Evolutionary conservation across 2,797 vertebrate genomes (phyloP), one percentile per base, ranked within the genome.

Genomic region (Novumbra hubbsi): DNA sequence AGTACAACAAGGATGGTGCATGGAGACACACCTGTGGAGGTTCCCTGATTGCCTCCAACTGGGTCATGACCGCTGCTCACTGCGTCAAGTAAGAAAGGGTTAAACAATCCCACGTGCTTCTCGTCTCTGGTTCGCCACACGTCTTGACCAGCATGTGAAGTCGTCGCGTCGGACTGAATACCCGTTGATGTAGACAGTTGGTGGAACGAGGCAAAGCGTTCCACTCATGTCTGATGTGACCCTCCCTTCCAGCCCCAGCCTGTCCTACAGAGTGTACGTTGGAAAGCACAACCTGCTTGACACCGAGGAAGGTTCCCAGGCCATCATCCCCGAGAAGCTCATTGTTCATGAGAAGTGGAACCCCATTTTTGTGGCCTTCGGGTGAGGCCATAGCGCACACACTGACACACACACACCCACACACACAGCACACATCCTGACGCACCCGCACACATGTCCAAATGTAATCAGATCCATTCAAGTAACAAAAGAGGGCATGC

Each of bases 1-100:
- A 95, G 87, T 95, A 94, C 68, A 76, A 91, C 64, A 92, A 65
- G 65, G 65, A 85, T 0, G 85, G 83, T 38, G 84, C 74, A 66
- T 95, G 92, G 92, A 91, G 91, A 75, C 94, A 94, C 89, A 94
- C 93, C 65, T 95, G 94, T 77, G 94, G 94, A 74, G 94, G 93
- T 77, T 91, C 94, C 81, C 88, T 94, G 86, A 94, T 94, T 75
- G 93, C 91, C 84, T 88, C 88, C 87, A 94, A 94, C 90, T 95
- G 94, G 93, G 94, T 95, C 88, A 91, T 95, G 93, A 95, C 94
- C 73, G 94, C 94, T 80, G 94, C 94, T 87, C 94, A 95, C 85
- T 95, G 94, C 84, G 93, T 95, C 87, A 94, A 92, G 93, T 94
- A 92, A 0, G 86, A 73, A 60, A 55, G 74, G 74, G 72, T 49